A percentile compares a stretch with the other conserved stretches of the same genome.
Conservation (phyloP, 2,888 invertebrate genomes). For the Anodontia alba region DNA sequence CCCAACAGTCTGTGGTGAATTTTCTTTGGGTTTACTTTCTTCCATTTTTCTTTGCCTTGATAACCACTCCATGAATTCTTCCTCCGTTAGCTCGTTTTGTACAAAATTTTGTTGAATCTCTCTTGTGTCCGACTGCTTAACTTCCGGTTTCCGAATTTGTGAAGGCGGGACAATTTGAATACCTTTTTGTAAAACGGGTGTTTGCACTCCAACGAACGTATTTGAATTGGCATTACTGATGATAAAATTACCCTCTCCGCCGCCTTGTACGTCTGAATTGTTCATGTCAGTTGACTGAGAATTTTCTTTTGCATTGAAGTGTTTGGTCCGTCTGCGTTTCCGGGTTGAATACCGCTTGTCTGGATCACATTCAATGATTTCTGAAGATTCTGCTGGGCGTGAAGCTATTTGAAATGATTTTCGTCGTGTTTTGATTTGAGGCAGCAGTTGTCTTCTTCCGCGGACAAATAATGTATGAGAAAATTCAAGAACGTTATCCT, state of each 20-base stretch:
- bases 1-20: not conserved
- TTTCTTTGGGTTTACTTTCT: slow-evolving; percentile 13
- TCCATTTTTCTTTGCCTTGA: slow-evolving; percentile 46
- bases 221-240: not conserved
- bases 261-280: slow-evolving; percentile 27
- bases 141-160: slow-evolving; percentile 14
- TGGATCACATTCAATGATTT: slow-evolving; percentile 38
- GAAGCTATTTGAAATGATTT: slow-evolving; percentile 50
- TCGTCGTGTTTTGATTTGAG: slow-evolving; percentile 62
- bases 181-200: not conserved
- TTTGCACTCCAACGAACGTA: not conserved
- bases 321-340: slow-evolving; percentile 42
- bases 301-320: slow-evolving; percentile 11
- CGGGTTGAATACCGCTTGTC: slow-evolving; percentile 45
- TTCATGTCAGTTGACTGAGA: not conserved
- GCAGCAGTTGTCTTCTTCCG: slow-evolving; percentile 65
- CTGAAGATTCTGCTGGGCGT: not conserved
- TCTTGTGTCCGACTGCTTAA: not conserved
- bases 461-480: slow-evolving; percentile 73
- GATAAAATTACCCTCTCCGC: slow-evolving; percentile 10
- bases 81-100: slow-evolving; percentile 72
- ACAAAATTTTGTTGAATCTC: slow-evolving; percentile 51
- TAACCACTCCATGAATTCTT: slow-evolving; percentile 68
- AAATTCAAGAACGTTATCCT: slow-evolving; percentile 73
- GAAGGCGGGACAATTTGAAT: not conserved